Percentiles rank a stretch among this genome's conserved stretches.
These are phyloP conservation scores for Epinephelus malabaricus DNA, from an alignment of 2,797 vertebrate genomes.

Conservation along the genomic window DNA sequence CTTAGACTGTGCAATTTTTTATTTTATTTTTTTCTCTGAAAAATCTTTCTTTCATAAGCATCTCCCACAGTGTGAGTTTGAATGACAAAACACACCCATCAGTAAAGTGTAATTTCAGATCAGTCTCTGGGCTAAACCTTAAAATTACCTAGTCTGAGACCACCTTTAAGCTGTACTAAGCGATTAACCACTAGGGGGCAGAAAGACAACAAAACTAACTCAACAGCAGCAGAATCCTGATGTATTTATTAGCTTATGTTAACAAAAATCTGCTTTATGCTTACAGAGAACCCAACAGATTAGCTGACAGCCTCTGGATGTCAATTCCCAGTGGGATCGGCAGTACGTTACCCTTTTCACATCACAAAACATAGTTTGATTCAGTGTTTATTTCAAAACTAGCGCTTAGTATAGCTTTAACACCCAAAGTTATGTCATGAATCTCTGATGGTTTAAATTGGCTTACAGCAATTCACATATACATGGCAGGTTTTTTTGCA, in stretches of 20 bases:
- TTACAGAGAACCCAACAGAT: constrained; percentile 26
- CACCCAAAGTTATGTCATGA: constrained; percentile 14
- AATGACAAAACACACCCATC: constrained; percentile 34
- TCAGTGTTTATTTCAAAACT: constrained; percentile 15
- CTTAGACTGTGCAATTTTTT: constrained; percentile 63
- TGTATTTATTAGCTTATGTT: constrained; percentile 18
- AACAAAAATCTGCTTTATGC: constrained; percentile 66
- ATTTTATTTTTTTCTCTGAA: constrained; percentile 13
- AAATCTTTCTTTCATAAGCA: constrained; percentile 28
- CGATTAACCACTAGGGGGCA: constrained; percentile 26
- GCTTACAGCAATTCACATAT: constrained; percentile 13
- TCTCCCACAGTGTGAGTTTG: constrained; percentile 31
- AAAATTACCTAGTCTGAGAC: constrained; percentile 5
- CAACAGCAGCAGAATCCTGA: constrained; percentile 13
- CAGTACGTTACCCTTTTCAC: background rate
- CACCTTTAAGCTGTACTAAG: constrained; percentile 44
- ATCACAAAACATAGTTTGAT: constrained; percentile 8
- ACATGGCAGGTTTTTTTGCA: constrained; percentile 37
- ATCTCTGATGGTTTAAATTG: constrained; percentile 32
- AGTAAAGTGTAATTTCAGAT: constrained; percentile 28
- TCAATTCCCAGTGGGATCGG: constrained; percentile 18
- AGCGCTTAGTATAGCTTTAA: constrained; percentile 28
- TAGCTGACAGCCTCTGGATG: constrained; percentile 22
- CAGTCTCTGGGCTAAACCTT: constrained; percentile 16
- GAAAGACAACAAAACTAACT: constrained; percentile 19